phyloP scores from a whole-genome alignment of 2,113 vertebrate genomes.

The Zeus faber region DNA sequence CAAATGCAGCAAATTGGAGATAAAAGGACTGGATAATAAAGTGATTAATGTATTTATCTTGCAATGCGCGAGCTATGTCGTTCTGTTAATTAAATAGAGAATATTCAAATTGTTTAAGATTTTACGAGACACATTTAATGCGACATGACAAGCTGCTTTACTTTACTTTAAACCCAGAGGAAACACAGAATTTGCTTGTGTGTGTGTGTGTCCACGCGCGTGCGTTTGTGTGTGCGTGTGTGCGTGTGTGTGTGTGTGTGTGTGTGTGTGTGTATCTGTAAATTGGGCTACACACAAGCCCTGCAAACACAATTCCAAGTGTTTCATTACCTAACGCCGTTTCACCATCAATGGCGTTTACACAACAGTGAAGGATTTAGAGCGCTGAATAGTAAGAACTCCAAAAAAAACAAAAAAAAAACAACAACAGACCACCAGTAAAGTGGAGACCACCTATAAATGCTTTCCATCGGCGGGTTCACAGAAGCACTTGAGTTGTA shows the following conservation, averaged over 20 bases:
- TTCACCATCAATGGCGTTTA: constrained; percentile 28
- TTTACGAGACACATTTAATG: too few species aligned
- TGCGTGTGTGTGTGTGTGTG: too few species aligned
- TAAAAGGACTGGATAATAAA: constrained; percentile 44
- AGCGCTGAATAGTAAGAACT: constrained; percentile 38
- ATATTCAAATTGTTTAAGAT: too few species aligned
- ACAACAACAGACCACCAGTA: constrained; percentile 72
- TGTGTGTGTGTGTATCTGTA: neutral
- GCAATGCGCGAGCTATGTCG: too few species aligned
- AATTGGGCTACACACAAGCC: constrained; percentile 26
- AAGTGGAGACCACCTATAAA: constrained; percentile 78
- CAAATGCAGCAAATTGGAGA: constrained; percentile 40
- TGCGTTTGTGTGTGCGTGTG: too few species aligned
- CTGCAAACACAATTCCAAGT: constrained; percentile 21
- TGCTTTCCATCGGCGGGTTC: constrained; percentile 73
- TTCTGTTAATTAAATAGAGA: too few species aligned
- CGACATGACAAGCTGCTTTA: too few species aligned
- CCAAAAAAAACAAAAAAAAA: constrained; percentile 19
- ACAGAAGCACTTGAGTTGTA: constrained; percentile 78
- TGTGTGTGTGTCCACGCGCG: too few species aligned
- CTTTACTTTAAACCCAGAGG: too few species aligned
- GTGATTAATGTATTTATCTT: constrained; percentile 14
- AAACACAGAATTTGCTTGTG: too few species aligned
- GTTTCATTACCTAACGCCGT: constrained; percentile 32
- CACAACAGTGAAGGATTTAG: constrained; percentile 36